Evolutionary conservation across 1,140 invertebrate species (phyloP).

Genomic region (Leptinotarsa lineolata): DNA sequence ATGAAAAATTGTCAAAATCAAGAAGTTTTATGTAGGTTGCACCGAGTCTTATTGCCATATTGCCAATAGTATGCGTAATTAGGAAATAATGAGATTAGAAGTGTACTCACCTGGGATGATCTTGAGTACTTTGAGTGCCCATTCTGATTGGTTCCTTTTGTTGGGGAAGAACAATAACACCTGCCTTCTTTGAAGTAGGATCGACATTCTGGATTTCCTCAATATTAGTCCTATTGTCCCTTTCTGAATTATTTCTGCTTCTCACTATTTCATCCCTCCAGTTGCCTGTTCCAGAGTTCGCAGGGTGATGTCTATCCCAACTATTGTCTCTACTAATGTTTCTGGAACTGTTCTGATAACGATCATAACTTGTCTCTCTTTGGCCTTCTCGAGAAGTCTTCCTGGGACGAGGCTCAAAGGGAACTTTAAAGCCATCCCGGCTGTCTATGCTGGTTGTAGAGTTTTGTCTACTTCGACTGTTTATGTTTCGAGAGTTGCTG

Average conservation of each 20-base stretch:
- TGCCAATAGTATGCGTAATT: too few species aligned
- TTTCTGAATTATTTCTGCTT: constrained; percentile 42
- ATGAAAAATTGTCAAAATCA: too few species aligned
- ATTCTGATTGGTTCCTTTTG: constrained; percentile 29
- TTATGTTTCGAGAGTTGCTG: constrained; percentile 5
- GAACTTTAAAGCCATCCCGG: constrained; percentile 46
- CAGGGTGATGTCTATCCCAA: constrained; percentile 45
- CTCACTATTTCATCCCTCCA: constrained; percentile 52
- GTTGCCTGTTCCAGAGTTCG: constrained; percentile 42
- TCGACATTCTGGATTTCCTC: constrained; percentile 24
- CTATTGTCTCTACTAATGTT: constrained; percentile 50
- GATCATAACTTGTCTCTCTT: constrained; percentile 49
- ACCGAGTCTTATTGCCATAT: too few species aligned
- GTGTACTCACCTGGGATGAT: constrained; percentile 35
- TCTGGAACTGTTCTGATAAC: constrained; percentile 41
- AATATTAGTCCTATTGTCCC: constrained; percentile 14
- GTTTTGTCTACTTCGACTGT: constrained; percentile 26
- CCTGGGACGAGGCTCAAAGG: constrained; percentile 35
- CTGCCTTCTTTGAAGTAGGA: constrained; percentile 44
- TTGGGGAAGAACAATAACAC: constrained; percentile 45
- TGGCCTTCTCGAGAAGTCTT: constrained; percentile 33
- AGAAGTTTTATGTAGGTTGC: too few species aligned
- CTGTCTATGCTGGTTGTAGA: constrained; percentile 39
- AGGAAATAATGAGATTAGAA: too few species aligned
- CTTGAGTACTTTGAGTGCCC: constrained; percentile 28